Evolutionary conservation across 1,140 invertebrate species (phyloP), one percentile per base, ranked within the genome.

Genomic region (Hylyphantes graminicola): DNA sequence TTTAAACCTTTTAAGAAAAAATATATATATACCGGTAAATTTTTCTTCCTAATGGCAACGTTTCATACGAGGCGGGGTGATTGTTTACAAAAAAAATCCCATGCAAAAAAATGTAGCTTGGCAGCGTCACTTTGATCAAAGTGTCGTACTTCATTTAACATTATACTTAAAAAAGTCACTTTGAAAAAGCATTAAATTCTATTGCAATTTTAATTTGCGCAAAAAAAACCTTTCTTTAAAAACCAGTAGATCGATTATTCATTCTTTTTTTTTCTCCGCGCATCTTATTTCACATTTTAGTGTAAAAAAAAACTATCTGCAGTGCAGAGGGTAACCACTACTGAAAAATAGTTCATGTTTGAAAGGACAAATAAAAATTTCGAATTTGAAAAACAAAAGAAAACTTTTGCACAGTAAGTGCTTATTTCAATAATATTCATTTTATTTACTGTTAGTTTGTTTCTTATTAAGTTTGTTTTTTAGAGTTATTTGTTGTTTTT

Each of bases 51-150:
- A 70, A 21, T 78, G 76, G 76, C 76, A 78, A 78, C 76, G 54
- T 55, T 53, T 53, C 21, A n/a, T 15, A 48, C 17, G 76, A 78
- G 76, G 76, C 76, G 76, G 59, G 76, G 76, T 78, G 76, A 78
- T 78, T 78, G 76, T 78, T 78, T 78, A 78, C 76, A 78, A 78
- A 78, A 78, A 78, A 78, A 78, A 78, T 53, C 50, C 76, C 76
- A 67, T 78, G 76, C 76, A 78, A 78, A 78, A 78, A 78, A 70
- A 35, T 78, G 76, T 61, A 78, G 76, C 76, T 78, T 78, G 76
- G 76, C 76, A 78, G 76, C 76, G 76, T 78, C 76, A 64, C 61
- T 63, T 78, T 67, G 61, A 50, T 21, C 63, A 54, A 78, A 64
- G 76, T 65, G 61, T 78, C 76, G 76, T 67, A 70, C 50, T 17